Conservation (phyloP, 1,140 invertebrate genomes). For the Anastatus disparis region DNA sequence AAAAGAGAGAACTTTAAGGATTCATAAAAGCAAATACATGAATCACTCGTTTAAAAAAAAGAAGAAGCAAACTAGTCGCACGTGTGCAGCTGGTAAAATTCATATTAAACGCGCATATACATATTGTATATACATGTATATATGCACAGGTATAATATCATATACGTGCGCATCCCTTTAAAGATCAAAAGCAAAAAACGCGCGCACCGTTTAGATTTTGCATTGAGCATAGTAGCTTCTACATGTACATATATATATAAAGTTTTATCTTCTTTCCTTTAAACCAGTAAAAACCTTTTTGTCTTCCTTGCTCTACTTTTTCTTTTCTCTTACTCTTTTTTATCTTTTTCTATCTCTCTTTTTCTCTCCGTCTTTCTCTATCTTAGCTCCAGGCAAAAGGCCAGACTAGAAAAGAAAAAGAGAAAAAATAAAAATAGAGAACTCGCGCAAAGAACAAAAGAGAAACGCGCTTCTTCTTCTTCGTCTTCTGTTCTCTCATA, state of each 20-base stretch:
- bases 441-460: conserved; percentile 60
- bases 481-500: too few species aligned
- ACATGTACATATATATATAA: too few species aligned
- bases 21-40: neutral
- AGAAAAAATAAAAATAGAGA: neutral
- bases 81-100: neutral
- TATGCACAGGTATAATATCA: neutral
- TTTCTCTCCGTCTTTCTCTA: too few species aligned
- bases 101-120: neutral
- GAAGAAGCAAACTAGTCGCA: neutral
- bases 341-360: conserved; percentile 5
- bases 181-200: conserved; percentile 25
- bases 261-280: conserved; percentile 41
- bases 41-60: neutral
- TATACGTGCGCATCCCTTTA: neutral
- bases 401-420: conserved; percentile 49
- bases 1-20: neutral
- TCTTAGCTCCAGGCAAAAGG: too few species aligned
- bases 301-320: too few species aligned
- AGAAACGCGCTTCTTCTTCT: conserved; percentile 45
- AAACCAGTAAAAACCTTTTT: neutral
- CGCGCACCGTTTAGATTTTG: neutral
- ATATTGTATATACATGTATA: too few species aligned
- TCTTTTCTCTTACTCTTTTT: conserved; percentile 23
- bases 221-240: conserved; percentile 1